Evolutionary conservation across 2,888 invertebrate species (phyloP).

Genomic region (Parthenolecanium corni): DNA sequence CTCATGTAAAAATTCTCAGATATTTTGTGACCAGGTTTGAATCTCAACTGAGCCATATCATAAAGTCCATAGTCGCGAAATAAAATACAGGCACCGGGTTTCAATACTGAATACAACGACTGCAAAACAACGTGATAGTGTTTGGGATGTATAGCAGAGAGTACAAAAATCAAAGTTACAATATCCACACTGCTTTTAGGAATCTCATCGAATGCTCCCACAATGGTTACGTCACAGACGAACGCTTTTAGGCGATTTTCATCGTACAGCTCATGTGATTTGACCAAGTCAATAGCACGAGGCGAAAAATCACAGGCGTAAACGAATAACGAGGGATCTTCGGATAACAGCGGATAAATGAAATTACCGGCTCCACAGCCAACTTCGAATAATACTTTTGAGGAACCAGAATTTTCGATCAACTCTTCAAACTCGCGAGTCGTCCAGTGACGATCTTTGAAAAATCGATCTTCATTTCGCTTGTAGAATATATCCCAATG

Average conservation of each 20-base stretch:
- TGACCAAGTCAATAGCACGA: constrained; percentile 76
- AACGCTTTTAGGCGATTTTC: constrained; percentile 59
- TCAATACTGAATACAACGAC: constrained; percentile 54
- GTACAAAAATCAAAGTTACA: constrained; percentile 81
- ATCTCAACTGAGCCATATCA: constrained; percentile 91
- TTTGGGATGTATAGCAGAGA: constrained; percentile 85
- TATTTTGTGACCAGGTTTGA: constrained; percentile 85
- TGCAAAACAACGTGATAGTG: constrained; percentile 54
- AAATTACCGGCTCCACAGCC: constrained; percentile 98
- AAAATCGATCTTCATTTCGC: constrained; percentile 83
- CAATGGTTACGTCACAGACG: constrained; percentile 69
- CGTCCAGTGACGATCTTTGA: constrained; percentile 94
- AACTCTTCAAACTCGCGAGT: constrained; percentile 84
- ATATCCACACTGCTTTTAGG: constrained; percentile 52
- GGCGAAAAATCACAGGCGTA: constrained; percentile 90
- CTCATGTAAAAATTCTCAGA: constrained; percentile 86
- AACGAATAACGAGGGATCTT: constrained; percentile 61
- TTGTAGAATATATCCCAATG: constrained; percentile 97
- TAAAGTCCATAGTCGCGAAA: constrained; percentile 90
- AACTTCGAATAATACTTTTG: constrained; percentile 56
- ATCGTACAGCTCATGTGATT: constrained; percentile 53
- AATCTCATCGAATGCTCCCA: constrained; percentile 44
- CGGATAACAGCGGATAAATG: constrained; percentile 69
- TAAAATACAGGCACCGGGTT: constrained; percentile 66
- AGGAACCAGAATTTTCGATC: constrained; percentile 43